These are phyloP conservation scores for Petrolisthes cinctipes DNA, from an alignment of 2,888 invertebrate genomes.

Conservation along the genomic window DNA sequence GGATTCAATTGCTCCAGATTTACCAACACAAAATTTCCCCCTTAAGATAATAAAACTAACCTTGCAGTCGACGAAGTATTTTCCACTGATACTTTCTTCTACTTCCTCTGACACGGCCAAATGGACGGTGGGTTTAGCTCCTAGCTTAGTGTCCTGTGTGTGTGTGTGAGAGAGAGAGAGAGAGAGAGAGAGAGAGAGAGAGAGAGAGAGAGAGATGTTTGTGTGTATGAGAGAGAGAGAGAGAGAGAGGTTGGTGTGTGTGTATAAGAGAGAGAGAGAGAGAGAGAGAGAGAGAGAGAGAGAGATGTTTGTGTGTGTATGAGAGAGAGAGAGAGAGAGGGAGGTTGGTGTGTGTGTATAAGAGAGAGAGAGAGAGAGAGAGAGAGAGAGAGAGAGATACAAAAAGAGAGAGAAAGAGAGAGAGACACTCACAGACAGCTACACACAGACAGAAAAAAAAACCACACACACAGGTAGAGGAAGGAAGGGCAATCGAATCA, in stretches of 20 bases:
- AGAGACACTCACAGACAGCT: no score
- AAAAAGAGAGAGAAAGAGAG: not conserved
- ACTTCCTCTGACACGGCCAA: conserved; percentile 83
- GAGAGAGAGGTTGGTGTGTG: not conserved
- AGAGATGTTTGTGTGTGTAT: no score
- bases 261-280: not conserved
- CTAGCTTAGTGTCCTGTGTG: conserved; percentile 77
- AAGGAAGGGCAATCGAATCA: no score
- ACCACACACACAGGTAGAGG: no score
- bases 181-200: not conserved
- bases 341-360: no score
- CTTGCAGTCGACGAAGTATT: conserved; percentile 84
- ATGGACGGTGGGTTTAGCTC: conserved; percentile 84
- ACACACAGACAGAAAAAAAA: no score
- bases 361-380: no score
- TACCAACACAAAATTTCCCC: no score
- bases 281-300: not conserved
- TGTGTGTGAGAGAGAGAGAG: conserved; percentile 7
- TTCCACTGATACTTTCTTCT: conserved; percentile 79
- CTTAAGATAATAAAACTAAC: no score
- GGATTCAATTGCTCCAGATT: no score
- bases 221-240: not conserved
- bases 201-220: not conserved
- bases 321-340: no score
- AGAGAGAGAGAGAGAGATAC: not conserved